These are phyloP conservation scores for Trissolcus japonicus DNA, from an alignment of 2,888 invertebrate species.

Conservation along the genomic window DNA sequence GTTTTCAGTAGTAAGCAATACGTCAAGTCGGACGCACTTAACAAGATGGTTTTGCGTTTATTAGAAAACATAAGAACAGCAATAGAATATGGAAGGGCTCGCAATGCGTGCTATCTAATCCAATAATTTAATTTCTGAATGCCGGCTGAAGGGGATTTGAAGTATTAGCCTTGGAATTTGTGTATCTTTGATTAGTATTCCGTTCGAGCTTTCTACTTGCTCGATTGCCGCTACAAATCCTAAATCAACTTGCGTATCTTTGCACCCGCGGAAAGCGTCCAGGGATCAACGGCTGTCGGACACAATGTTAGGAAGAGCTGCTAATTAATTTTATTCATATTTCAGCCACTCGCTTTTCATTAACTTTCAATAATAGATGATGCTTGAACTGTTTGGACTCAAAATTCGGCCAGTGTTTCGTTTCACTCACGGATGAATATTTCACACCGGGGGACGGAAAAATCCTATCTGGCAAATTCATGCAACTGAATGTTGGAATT, in stretches of 20 bases:
- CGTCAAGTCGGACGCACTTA: constrained; percentile 14
- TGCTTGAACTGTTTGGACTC: constrained; percentile 29
- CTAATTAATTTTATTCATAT: constrained; percentile 55
- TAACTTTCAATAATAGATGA: constrained; percentile 43
- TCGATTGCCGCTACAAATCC: constrained; percentile 74
- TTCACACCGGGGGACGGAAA: background rate
- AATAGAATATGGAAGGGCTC: constrained; percentile 62
- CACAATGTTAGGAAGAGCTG: constrained; percentile 47
- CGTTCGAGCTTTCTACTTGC: constrained; percentile 68
- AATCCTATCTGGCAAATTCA: background rate
- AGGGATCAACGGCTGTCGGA: constrained; percentile 55
- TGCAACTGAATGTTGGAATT: constrained; percentile 4
- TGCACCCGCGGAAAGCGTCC: constrained; percentile 57
- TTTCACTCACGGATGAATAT: constrained; percentile 20
- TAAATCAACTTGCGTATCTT: constrained; percentile 72
- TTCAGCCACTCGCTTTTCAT: constrained; percentile 44
- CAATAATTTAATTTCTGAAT: constrained; percentile 76
- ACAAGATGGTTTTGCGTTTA: constrained; percentile 4
- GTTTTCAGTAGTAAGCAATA: constrained; percentile 17
- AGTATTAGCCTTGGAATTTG: constrained; percentile 76
- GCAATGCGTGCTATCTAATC: constrained; percentile 71
- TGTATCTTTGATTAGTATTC: constrained; percentile 77
- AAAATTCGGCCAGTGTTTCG: constrained; percentile 18
- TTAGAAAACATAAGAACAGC: constrained; percentile 28
- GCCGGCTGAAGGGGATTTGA: constrained; percentile 75